Evolutionary conservation across 1,140 invertebrate genomes (phyloP).

Genomic region (Teleogryllus occipitalis): DNA sequence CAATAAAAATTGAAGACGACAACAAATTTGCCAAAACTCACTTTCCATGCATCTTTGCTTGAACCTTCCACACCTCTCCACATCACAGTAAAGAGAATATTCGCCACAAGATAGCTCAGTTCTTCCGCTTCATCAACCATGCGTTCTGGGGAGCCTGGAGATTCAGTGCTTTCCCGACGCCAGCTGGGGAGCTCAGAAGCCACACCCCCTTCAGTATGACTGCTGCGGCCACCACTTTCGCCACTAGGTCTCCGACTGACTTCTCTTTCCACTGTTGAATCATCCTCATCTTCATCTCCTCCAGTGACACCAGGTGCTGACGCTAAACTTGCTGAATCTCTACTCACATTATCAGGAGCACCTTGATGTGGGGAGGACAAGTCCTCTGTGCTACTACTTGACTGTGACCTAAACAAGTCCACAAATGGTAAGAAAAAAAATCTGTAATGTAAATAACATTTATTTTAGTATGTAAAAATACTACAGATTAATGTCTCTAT

Average conservation of each 20-base stretch:
- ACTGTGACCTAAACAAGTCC: conserved; percentile 23
- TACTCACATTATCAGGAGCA: conserved; percentile 16
- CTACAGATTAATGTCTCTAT: too few relatives aligned
- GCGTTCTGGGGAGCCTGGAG: not conserved
- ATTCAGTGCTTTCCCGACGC: not conserved
- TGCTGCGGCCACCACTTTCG: not conserved
- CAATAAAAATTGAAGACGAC: too few relatives aligned
- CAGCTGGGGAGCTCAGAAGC: not conserved
- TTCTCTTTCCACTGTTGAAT: conserved; percentile 13
- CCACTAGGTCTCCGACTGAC: conserved; percentile 22
- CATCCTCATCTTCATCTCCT: conserved; percentile 7
- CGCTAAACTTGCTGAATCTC: conserved; percentile 22
- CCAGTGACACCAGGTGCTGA: conserved; percentile 22
- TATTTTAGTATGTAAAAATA: too few relatives aligned
- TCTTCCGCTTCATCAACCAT: conserved; percentile 44
- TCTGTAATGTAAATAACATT: not conserved
- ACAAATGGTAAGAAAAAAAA: not conserved
- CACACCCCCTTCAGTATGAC: not conserved
- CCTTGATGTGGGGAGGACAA: conserved; percentile 25
- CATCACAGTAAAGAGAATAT: conserved; percentile 49
- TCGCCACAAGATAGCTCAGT: conserved; percentile 47
- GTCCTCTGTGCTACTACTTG: conserved; percentile 29
- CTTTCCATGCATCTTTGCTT: conserved; percentile 48
- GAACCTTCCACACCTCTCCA: conserved; percentile 54
- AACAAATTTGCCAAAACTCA: conserved; percentile 26